A percentile compares a stretch with the other conserved stretches of the same genome.
These are phyloP conservation scores for Rutpela maculata DNA, from an alignment of 2,888 invertebrate genomes.

Conservation along the genomic window DNA sequence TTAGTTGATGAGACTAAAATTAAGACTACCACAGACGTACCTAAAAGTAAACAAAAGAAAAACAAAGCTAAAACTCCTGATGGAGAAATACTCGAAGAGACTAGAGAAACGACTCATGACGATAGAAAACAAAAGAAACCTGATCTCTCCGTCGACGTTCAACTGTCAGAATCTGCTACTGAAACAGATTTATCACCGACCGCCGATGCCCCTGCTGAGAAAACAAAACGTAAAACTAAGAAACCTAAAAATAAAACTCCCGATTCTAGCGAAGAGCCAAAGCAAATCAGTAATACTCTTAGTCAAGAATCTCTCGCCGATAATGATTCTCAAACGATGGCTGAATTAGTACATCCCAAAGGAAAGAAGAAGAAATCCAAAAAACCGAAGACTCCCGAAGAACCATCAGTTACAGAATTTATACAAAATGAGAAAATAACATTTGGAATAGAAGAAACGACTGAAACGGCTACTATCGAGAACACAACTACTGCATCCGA, in stretches of 20 bases:
- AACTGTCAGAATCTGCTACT: neutral
- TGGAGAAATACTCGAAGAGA: too few relatives aligned
- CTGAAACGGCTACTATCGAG: neutral
- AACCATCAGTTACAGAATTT: constrained; percentile 4
- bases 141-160: neutral
- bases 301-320: constrained; percentile 7
- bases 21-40: neutral
- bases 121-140: neutral
- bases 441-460: neutral
- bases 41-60: neutral
- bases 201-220: neutral
- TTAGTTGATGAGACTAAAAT: neutral
- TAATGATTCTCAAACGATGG: constrained; percentile 3
- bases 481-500: neutral
- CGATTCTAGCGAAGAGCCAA: constrained; percentile 4
- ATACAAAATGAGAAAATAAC: constrained; percentile 21
- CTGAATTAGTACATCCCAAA: constrained; percentile 20
- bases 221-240: constrained; percentile 43
- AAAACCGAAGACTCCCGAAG: constrained; percentile 72
- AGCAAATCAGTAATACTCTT: neutral
- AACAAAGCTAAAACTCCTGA: neutral
- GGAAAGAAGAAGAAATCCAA: constrained; percentile 36
- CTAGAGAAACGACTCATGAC: neutral
- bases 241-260: constrained; percentile 21
- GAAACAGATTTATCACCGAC: neutral